These are phyloP conservation scores for Hoplias malabaricus DNA, from an alignment of 2,113 vertebrate genomes.

Conservation along the genomic window DNA sequence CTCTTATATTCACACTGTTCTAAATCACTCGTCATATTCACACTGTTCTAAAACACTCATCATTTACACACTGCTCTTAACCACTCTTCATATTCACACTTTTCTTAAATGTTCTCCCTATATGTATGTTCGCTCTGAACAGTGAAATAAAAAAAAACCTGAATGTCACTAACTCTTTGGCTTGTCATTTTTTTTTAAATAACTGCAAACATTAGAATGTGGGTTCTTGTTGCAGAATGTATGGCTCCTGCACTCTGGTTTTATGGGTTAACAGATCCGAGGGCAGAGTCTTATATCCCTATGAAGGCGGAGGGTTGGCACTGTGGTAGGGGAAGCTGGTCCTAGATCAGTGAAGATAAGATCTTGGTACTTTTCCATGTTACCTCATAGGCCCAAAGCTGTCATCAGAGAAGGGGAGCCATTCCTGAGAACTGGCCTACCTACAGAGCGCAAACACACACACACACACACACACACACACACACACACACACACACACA, in stretches of 20 bases:
- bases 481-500: constrained; percentile 30
- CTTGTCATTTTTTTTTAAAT: neutral
- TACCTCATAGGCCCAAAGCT: constrained; percentile 44
- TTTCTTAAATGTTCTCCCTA: too few relatives aligned
- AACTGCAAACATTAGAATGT: neutral
- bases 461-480: constrained; percentile 29
- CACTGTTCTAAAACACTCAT: neutral
- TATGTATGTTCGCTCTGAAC: too few relatives aligned
- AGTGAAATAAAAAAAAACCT: too few relatives aligned
- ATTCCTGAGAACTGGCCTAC: constrained; percentile 49
- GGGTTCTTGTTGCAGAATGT: neutral
- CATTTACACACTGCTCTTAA: too few relatives aligned
- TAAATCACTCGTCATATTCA: neutral
- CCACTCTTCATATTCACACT: too few relatives aligned
- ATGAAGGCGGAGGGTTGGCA: neutral
- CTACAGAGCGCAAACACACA: constrained; percentile 33
- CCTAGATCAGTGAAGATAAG: constrained; percentile 29
- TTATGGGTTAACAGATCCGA: neutral
- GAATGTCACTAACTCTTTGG: too few relatives aligned
- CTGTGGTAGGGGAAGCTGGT: constrained; percentile 2
- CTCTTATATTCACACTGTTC: neutral
- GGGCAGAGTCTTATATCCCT: neutral
- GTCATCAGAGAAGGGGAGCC: constrained; percentile 40
- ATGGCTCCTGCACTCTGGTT: neutral
- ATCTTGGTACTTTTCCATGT: constrained; percentile 47